Evolutionary conservation across 2,888 invertebrate species (phyloP), one percentile per base, ranked within the genome.

Genomic region (Deilephila elpenor): DNA sequence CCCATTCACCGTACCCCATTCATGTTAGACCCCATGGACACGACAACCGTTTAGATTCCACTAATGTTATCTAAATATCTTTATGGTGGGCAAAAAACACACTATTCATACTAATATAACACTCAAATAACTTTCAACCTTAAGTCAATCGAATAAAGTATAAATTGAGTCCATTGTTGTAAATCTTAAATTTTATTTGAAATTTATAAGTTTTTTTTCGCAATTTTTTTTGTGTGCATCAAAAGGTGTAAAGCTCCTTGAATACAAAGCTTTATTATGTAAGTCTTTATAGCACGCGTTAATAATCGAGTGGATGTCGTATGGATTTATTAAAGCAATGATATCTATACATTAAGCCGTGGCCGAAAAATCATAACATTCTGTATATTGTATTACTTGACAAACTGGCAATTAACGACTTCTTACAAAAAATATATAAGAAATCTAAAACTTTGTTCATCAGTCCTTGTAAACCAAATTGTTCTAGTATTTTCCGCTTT

Each of bases 1-100:
- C 80, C 83, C 80, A 82, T 85, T 84, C 83, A 78, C 77, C 81
- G 78, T 81, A 80, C 78, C 80, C 87, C 82, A 88, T 92, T 89
- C 85, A 90, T 84, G 56, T 56, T 44, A 83, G 74, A 75, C 74
- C 77, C 78, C 80, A 67, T 67, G 51, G 67, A 67, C 44, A 67
- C 67, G 75, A 91, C 92, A 91, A 88, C 89, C 93, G 89, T 93
- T 93, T 93, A 93, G 87, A 93, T 93, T 92, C 94, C 94, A 92
- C 94, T 94, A 94, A 94, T 94, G 92, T 91, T 93, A 93, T 94
- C 93, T 93, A 88, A 90, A 92, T 87, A 90, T 91, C 89, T 88
- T 87, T 82, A 86, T 82, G 87, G 86, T 79, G 84, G 91, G 85
- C 84, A 85, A 91, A 89, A 73, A 73, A 67, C 19, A 29, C n/a